These are phyloP conservation scores for Danionella cerebrum DNA, from an alignment of 2,113 vertebrate species.

Conservation along the genomic window DNA sequence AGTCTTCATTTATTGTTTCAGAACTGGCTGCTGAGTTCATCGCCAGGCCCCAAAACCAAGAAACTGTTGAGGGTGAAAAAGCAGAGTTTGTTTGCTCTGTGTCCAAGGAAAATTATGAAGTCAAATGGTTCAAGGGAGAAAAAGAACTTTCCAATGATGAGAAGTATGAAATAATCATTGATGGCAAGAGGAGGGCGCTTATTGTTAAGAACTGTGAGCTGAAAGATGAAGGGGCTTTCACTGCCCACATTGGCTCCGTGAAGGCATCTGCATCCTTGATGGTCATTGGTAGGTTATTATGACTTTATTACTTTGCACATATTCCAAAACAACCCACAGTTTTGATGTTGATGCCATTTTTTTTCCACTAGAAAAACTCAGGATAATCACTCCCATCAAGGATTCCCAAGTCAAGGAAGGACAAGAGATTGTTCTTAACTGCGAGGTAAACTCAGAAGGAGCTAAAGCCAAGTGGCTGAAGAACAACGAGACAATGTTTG, in stretches of 20 bases:
- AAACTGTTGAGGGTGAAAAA: slow-evolving; percentile 79
- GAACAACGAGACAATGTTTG: slow-evolving; percentile 86
- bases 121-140: slow-evolving; percentile 81
- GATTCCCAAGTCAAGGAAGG: slow-evolving; percentile 82
- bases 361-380: slow-evolving; percentile 89
- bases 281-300: slow-evolving; percentile 78
- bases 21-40: slow-evolving; percentile 84
- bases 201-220: slow-evolving; percentile 75
- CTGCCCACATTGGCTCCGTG: slow-evolving; percentile 72
- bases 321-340: no score
- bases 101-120: slow-evolving; percentile 84
- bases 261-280: slow-evolving; percentile 79
- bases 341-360: no score
- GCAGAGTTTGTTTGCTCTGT: slow-evolving; percentile 80
- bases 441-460: slow-evolving; percentile 89
- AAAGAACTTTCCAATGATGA: slow-evolving; percentile 72
- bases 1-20: slow-evolving; percentile 51
- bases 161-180: slow-evolving; percentile 79
- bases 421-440: slow-evolving; percentile 86
- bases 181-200: slow-evolving; percentile 83
- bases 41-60: slow-evolving; percentile 74
- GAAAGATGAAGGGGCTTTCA: slow-evolving; percentile 80
- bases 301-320: no score
- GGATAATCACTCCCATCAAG: slow-evolving; percentile 83
- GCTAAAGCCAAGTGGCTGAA: slow-evolving; percentile 95